A percentile compares a stretch with the other conserved stretches of the same genome.
These are phyloP conservation scores for Eristalinus sepulchralis DNA, from an alignment of 2,888 invertebrate genomes.

Conservation along the genomic window DNA sequence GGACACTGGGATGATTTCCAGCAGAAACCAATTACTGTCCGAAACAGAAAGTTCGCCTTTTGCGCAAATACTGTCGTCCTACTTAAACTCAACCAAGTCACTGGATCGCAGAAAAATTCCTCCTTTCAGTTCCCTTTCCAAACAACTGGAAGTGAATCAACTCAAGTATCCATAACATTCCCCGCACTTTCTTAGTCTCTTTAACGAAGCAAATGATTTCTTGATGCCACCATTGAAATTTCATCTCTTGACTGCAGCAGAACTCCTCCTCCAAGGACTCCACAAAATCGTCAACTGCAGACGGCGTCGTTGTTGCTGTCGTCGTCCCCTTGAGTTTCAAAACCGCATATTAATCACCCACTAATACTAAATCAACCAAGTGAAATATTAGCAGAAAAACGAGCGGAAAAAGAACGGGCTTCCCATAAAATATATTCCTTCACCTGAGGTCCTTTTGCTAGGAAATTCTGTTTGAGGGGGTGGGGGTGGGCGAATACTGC, in stretches of 20 bases:
- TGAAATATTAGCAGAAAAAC: constrained; percentile 57
- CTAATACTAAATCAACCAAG: constrained; percentile 65
- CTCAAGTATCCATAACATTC: background rate
- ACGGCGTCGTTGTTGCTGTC: constrained; percentile 2
- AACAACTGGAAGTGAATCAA: background rate
- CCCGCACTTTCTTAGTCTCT: background rate
- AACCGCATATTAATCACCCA: constrained; percentile 57
- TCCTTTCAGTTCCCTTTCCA: background rate
- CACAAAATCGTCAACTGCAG: constrained; percentile 64
- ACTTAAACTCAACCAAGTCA: background rate
- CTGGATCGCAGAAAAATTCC: background rate
- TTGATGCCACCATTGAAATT: background rate
- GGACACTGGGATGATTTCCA: too few species aligned
- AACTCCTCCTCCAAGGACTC: background rate
- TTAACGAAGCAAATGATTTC: background rate
- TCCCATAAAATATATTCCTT: constrained; percentile 50
- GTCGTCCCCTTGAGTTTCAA: constrained; percentile 14
- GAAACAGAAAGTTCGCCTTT: too few species aligned
- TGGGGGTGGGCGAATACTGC: background rate
- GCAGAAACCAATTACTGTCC: too few species aligned
- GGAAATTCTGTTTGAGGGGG: background rate
- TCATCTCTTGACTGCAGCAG: constrained; percentile 25
- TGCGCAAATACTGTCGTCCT: background rate
- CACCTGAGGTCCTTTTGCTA: constrained; percentile 49
- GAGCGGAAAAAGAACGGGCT: constrained; percentile 16